Conservation (phyloP, 2,113 vertebrate genomes). For the Piaya cayana region DNA sequence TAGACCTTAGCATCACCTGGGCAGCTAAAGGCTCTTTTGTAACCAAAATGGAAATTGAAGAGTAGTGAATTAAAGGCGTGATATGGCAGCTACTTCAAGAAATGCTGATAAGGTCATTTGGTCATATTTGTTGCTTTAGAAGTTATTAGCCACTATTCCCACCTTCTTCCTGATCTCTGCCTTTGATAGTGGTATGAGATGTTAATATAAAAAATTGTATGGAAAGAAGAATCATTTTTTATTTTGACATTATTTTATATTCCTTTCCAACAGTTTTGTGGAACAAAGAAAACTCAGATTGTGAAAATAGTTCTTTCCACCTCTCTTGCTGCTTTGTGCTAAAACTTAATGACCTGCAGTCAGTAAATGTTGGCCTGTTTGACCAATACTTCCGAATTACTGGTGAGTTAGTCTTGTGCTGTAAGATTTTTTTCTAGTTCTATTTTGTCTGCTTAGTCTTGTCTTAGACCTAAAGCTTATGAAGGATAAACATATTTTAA, state of each 20-base stretch:
- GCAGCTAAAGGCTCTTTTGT: background rate
- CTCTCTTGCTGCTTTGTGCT: constrained; percentile 85
- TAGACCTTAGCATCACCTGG: background rate
- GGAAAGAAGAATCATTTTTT: background rate
- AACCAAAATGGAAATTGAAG: background rate
- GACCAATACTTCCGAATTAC: constrained; percentile 96
- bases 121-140: background rate
- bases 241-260: background rate
- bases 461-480: background rate
- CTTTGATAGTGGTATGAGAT: background rate
- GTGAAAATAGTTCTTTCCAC: constrained; percentile 79
- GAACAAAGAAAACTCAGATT: constrained; percentile 75
- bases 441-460: background rate
- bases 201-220: background rate
- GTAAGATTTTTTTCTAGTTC: background rate
- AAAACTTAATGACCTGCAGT: constrained; percentile 84
- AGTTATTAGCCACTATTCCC: background rate
- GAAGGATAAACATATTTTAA: background rate
- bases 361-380: constrained; percentile 93
- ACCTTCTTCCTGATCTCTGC: background rate
- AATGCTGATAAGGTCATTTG: background rate
- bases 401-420: constrained; percentile 75
- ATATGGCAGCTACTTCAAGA: background rate
- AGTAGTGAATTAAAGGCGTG: background rate
- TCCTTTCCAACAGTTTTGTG: constrained; percentile 77